Evolutionary conservation across 2,888 invertebrate species (phyloP).

Genomic region (Eupithecia subfuscata): DNA sequence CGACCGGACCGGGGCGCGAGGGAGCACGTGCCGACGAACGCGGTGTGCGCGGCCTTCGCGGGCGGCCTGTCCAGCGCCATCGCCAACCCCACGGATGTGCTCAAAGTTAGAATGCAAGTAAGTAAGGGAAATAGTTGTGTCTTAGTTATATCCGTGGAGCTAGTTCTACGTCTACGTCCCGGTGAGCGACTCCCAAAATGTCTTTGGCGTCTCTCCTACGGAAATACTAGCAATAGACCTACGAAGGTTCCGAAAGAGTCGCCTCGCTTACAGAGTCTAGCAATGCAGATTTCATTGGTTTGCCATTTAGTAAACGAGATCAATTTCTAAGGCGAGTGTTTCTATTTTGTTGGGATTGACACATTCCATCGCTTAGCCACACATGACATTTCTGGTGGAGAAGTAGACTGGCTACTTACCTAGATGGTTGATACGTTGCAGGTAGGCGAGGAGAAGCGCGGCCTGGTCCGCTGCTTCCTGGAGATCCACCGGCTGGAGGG

Average conservation of each 20-base stretch:
- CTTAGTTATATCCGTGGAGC: neutral
- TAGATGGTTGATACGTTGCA: constrained; percentile 42
- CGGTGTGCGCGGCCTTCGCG: constrained; percentile 92
- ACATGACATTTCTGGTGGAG: neutral
- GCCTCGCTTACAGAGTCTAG: neutral
- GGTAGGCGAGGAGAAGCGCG: constrained; percentile 84
- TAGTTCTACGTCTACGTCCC: neutral
- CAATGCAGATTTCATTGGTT: neutral
- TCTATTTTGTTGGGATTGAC: neutral
- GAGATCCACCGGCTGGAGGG: constrained; percentile 94
- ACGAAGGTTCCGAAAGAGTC: neutral
- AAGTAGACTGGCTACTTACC: neutral
- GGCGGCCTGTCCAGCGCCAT: constrained; percentile 97
- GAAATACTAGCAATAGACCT: neutral
- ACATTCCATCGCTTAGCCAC: neutral
- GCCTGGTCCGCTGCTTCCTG: constrained; percentile 90
- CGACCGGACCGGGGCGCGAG: constrained; percentile 77
- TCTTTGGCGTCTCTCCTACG: neutral
- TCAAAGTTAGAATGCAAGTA: constrained; percentile 98
- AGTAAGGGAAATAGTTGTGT: constrained; percentile 29
- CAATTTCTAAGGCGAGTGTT: neutral
- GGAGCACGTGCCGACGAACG: constrained; percentile 86
- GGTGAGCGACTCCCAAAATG: neutral
- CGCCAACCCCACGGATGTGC: constrained; percentile 97
- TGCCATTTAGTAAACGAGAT: neutral